phyloP scores from a whole-genome alignment of 2,113 vertebrate species.

The Sminthopsis crassicaudata region DNA sequence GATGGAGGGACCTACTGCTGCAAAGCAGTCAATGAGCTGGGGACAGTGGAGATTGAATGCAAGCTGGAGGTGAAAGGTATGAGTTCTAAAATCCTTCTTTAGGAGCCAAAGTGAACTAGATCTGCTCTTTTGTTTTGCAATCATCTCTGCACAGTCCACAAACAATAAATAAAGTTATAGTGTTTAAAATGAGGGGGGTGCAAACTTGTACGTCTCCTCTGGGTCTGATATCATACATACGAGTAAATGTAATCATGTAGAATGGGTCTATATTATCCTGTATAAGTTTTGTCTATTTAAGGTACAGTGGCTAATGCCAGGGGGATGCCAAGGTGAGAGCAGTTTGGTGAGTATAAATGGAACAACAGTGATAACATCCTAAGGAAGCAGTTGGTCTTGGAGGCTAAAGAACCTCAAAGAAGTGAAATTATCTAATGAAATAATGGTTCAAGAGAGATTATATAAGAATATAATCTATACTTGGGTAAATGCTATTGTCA shows the following conservation, averaged over 20 bases:
- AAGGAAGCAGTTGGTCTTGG: not conserved
- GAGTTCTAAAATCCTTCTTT: constrained; percentile 41
- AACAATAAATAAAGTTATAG: not conserved
- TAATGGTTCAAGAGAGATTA: not conserved
- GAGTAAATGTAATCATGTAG: not conserved
- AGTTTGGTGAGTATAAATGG: not conserved
- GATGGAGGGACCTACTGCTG: constrained; percentile 95
- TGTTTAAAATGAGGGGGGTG: not conserved
- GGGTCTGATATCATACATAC: not conserved
- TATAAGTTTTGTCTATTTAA: constrained; percentile 19
- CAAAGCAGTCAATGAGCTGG: constrained; percentile 93
- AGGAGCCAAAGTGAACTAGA: not conserved
- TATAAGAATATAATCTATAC: not conserved
- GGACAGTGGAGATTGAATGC: constrained; percentile 95
- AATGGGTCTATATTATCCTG: not conserved
- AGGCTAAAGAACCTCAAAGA: not conserved
- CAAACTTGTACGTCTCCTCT: constrained; percentile 4
- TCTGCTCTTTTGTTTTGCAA: not conserved
- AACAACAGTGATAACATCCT: not conserved
- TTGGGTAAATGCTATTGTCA: no score
- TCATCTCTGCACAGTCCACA: not conserved
- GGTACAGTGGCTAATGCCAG: constrained; percentile 13
- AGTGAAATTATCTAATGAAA: constrained; percentile 8
- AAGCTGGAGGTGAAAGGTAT: constrained; percentile 99
- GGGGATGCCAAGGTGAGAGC: not conserved